Conservation (phyloP, 2,113 vertebrate species). For the Brachirus orientalis region DNA sequence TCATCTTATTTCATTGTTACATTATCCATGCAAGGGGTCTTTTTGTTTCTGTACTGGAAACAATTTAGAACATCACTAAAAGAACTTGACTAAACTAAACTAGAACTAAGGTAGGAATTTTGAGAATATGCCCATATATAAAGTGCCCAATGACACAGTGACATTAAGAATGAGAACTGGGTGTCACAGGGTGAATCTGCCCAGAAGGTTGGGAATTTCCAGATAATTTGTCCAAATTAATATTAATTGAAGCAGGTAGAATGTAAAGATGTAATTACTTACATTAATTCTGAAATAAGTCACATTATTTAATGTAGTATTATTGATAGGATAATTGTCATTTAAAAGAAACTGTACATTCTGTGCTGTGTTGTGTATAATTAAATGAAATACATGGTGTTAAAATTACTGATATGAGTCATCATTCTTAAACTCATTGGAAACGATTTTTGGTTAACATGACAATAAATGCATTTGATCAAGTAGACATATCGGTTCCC, state of each 20-base stretch:
- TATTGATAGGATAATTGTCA: neutral
- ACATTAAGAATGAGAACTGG: neutral
- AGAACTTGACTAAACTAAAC: too few species aligned
- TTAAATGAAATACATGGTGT: too few species aligned
- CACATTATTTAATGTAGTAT: neutral
- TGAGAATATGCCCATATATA: too few species aligned
- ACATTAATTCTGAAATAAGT: too few species aligned
- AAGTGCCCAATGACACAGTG: neutral
- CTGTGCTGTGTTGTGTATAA: too few species aligned
- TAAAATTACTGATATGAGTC: neutral
- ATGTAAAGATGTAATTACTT: too few species aligned
- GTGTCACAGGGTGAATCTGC: slow-evolving; percentile 23
- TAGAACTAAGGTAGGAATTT: slow-evolving; percentile 15
- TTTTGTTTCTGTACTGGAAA: neutral
- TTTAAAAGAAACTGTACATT: too few species aligned
- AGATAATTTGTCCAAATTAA: slow-evolving; percentile 6
- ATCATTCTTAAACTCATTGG: slow-evolving; percentile 30
- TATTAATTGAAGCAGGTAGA: neutral
- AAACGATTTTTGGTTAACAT: slow-evolving; percentile 35
- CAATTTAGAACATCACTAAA: neutral
- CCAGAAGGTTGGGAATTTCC: slow-evolving; percentile 47
- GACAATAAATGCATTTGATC: slow-evolving; percentile 29
- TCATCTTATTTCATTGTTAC: neutral
- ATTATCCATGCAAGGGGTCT: neutral
- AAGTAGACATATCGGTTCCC: slow-evolving; percentile 32